Conservation (phyloP, 2,113 vertebrate genomes). For the Zosterops borbonicus region DNA sequence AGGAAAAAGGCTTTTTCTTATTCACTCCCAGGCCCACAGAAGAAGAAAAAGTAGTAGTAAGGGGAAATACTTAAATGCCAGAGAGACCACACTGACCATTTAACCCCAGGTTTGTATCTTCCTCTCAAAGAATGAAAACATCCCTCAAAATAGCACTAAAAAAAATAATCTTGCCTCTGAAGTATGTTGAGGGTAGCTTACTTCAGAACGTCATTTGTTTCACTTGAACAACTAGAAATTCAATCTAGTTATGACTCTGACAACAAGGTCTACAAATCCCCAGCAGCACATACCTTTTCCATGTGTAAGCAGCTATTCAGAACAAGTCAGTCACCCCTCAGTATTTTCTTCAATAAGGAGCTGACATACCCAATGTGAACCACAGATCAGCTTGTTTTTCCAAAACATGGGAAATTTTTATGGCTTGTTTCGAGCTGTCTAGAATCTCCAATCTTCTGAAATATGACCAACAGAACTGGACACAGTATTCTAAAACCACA, state of each 20-base stretch:
- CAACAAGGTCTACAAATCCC: background rate
- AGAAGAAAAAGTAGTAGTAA: background rate
- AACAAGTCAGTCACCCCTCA: background rate
- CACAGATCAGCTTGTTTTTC: background rate
- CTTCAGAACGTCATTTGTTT: background rate
- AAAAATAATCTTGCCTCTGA: background rate
- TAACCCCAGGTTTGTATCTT: background rate
- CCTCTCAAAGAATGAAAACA: background rate
- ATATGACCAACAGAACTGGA: background rate
- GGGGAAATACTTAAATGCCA: background rate
- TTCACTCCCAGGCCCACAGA: background rate
- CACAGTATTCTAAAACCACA: background rate
- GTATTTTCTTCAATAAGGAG: background rate
- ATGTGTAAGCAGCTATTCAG: slow-evolving; percentile 29
- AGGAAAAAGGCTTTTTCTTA: background rate
- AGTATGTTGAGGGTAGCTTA: background rate
- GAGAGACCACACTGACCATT: background rate
- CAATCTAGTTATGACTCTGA: background rate
- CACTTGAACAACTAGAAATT: background rate
- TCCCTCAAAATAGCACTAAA: background rate
- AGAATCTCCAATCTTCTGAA: background rate
- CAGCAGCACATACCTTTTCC: background rate
- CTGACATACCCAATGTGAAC: background rate
- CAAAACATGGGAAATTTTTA: background rate
- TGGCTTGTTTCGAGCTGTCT: background rate